Conservation (phyloP, 2,113 vertebrate species). For the Narcine bancroftii region DNA sequence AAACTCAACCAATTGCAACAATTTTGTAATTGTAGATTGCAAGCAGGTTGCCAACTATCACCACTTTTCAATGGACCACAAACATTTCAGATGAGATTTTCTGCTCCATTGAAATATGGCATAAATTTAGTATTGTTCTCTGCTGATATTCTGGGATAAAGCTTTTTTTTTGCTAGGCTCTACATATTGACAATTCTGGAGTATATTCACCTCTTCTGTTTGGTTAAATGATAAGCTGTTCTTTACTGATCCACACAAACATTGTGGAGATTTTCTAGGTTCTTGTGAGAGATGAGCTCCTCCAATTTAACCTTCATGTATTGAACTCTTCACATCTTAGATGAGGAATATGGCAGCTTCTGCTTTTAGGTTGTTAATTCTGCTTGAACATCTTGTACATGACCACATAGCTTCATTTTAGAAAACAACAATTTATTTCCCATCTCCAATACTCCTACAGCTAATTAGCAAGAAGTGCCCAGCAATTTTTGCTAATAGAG, state of each 20-base stretch:
- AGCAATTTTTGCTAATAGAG: too few relatives aligned
- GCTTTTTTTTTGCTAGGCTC: not conserved
- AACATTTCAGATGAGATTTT: conserved; percentile 19
- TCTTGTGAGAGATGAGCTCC: not conserved
- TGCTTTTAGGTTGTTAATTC: not conserved
- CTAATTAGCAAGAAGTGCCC: too few relatives aligned
- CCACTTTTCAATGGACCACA: not conserved
- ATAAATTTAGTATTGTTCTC: conserved; percentile 11
- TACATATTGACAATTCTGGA: not conserved
- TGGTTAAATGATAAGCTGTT: not conserved
- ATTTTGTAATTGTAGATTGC: not conserved
- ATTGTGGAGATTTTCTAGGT: not conserved
- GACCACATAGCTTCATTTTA: not conserved
- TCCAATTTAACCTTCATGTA: not conserved
- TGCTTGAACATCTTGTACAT: not conserved
- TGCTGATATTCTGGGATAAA: not conserved
- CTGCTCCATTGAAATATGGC: not conserved
- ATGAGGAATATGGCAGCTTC: not conserved
- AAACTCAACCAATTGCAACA: too few relatives aligned
- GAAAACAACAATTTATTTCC: not conserved
- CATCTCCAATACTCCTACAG: not conserved
- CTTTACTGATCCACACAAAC: too few relatives aligned
- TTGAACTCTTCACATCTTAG: not conserved
- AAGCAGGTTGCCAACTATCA: not conserved
- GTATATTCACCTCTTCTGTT: not conserved